phyloP scores from a whole-genome alignment of 2,888 invertebrate genomes.

The Rutpela maculata region DNA sequence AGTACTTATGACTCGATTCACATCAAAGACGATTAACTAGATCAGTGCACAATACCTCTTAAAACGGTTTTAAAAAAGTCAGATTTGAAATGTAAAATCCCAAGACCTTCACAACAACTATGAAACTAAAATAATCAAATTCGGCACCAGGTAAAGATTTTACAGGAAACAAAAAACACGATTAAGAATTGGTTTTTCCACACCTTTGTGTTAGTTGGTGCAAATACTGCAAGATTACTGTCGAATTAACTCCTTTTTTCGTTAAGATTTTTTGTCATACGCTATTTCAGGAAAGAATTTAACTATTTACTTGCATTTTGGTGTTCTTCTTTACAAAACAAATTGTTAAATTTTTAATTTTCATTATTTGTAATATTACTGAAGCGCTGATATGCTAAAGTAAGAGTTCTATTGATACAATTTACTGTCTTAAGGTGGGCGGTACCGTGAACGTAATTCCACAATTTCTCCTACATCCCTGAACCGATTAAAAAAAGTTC shows the following conservation, averaged over 20 bases:
- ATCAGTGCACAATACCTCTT: slow-evolving; percentile 5
- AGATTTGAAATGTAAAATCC: slow-evolving; percentile 1
- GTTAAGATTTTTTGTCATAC: no score
- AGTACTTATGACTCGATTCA: not conserved
- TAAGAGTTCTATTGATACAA: no score
- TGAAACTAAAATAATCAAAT: not conserved
- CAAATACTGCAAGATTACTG: not conserved
- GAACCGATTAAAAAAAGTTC: no score
- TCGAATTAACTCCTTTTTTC: not conserved
- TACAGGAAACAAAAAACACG: not conserved
- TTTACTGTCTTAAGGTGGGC: no score
- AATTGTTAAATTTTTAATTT: no score
- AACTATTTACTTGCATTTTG: no score
- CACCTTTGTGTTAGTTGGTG: slow-evolving; percentile 1
- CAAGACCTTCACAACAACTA: not conserved
- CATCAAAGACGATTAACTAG: slow-evolving; percentile 1
- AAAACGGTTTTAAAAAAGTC: not conserved
- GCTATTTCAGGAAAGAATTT: no score
- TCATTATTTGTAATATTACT: no score
- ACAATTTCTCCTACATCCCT: no score
- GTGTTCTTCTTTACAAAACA: no score
- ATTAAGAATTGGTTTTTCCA: not conserved
- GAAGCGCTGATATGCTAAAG: no score
- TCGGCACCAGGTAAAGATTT: not conserved
- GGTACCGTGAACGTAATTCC: no score